Conservation (phyloP, 2,797 vertebrate species). For the Amblyopsis hoosieri region DNA sequence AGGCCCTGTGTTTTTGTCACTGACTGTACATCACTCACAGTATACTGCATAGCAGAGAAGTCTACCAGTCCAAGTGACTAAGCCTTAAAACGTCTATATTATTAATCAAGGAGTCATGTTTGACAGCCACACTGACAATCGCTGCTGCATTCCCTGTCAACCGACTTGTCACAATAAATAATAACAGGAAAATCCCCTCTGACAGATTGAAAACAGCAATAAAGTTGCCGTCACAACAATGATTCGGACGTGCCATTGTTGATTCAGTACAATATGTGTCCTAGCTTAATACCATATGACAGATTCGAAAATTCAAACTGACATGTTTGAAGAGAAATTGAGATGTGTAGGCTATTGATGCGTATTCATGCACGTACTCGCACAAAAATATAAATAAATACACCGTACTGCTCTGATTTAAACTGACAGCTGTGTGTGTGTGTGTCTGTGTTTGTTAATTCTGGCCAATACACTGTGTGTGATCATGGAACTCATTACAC, state of each 20-base stretch:
- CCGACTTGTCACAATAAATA: constrained; percentile 6
- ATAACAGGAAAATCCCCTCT: constrained; percentile 6
- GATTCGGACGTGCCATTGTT: background rate
- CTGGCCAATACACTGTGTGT: constrained; percentile 28
- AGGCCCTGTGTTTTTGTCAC: background rate
- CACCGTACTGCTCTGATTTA: background rate
- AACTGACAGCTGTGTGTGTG: background rate
- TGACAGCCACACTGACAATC: background rate
- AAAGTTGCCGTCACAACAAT: constrained; percentile 4
- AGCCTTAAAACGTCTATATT: background rate
- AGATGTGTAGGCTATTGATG: constrained; percentile 1
- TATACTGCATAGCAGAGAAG: background rate
- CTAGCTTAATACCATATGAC: constrained; percentile 4
- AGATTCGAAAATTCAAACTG: constrained; percentile 1
- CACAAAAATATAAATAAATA: constrained; percentile 5
- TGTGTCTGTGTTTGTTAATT: constrained; percentile 12
- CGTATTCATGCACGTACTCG: constrained; percentile 1
- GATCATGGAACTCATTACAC: constrained; percentile 57
- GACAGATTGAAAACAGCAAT: constrained; percentile 15
- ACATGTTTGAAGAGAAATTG: background rate
- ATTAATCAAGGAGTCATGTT: constrained; percentile 2
- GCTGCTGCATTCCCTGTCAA: constrained; percentile 7
- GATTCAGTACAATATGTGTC: constrained; percentile 3
- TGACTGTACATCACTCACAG: background rate
- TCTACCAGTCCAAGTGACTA: background rate